phyloP scores from a whole-genome alignment of 2,888 invertebrate genomes.

The Epistrophe grossulariae region DNA sequence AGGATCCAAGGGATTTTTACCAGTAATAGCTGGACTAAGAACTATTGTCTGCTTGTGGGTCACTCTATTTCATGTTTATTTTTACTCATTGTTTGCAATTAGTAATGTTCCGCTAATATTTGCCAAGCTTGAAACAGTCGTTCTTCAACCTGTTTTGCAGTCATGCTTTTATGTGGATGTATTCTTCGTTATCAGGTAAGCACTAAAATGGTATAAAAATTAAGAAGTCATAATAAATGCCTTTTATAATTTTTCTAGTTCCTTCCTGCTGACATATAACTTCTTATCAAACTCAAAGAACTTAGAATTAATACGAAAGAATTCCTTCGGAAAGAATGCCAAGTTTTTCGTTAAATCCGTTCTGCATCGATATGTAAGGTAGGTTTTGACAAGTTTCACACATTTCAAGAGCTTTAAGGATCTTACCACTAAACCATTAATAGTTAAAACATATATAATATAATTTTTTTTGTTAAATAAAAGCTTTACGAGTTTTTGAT shows the following conservation, averaged over 20 bases:
- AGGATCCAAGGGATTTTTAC: constrained; percentile 77
- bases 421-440: too few relatives aligned
- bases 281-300: constrained; percentile 78
- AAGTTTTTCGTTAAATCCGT: constrained; percentile 77
- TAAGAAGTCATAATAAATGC: too few relatives aligned
- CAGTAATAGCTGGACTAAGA: constrained; percentile 79
- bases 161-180: constrained; percentile 80
- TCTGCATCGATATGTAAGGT: constrained; percentile 80
- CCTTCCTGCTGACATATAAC: constrained; percentile 79
- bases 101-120: constrained; percentile 79
- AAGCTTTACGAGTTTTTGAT: too few relatives aligned
- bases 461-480: too few relatives aligned
- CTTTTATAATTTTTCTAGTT: constrained; percentile 71
- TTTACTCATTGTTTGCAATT: constrained; percentile 79
- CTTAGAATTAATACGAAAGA: constrained; percentile 76
- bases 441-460: too few relatives aligned
- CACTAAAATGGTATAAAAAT: too few relatives aligned
- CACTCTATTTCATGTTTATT: constrained; percentile 80
- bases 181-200: constrained; percentile 80
- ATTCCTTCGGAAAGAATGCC: constrained; percentile 76
- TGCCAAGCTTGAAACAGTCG: constrained; percentile 78
- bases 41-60: constrained; percentile 80
- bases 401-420: too few relatives aligned
- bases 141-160: constrained; percentile 79
- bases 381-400: constrained; percentile 9